Evolutionary conservation across 2,888 invertebrate species (phyloP), one percentile per base, ranked within the genome.

Genomic region (Physocephala rufipes): DNA sequence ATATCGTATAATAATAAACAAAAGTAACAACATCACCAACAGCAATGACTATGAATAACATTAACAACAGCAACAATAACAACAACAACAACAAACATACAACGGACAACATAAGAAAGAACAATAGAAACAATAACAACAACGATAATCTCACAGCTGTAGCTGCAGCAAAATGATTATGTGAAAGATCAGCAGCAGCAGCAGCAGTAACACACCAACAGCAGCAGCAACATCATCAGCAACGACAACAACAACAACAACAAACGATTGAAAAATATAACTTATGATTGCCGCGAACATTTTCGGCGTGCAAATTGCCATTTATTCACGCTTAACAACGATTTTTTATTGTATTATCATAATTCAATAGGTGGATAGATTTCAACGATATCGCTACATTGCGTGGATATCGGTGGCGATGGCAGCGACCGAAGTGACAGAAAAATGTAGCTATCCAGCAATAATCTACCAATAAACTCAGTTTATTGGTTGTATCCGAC

Each of bases 241-340:
- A 58, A 19, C 64, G 19, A 63, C 70, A 64, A 53, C 65, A 16
- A 16, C 61, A 47, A 58, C 70, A 58, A 63, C 71, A 70, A 66
- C 70, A 71, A 67, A 55, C 70, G 24, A 15, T 71, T 70, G 67
- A 70, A 71, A 21, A 26, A 26, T 58, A 47, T 47, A 55, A 28
- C 53, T 43, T 43, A 45, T 24, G 64, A 64, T 45, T 26, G 71
- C 55, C 66, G 71, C 61, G 71, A 67, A 63, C 55, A 62, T 61
- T 71, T 67, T 71, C 71, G 71, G 71, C 72, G 69, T 67, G 70
- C 70, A 61, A 67, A 72, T 72, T 66, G 71, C 71, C 67, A 71
- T 71, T 71, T 71, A 71, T 71, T 55, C 67, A 71, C 62, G 62
- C 71, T 62, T 62, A 68, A 68, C 68, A 62, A 68, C 51, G 21